Conservation (phyloP, 2,797 vertebrate genomes). For the Chelon auratus region DNA sequence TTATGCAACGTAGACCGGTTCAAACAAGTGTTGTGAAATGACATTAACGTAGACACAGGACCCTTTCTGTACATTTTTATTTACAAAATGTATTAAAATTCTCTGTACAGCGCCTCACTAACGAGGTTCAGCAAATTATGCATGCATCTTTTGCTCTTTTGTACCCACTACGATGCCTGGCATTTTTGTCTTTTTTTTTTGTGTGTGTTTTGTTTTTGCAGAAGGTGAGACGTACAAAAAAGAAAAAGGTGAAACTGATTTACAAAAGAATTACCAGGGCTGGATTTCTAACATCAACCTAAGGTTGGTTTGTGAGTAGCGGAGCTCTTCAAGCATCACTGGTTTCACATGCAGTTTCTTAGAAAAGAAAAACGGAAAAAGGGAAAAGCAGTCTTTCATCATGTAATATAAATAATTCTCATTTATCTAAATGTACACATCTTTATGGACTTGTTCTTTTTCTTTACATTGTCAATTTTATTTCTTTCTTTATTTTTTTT, state of each 20-base stretch:
- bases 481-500: slow-evolving; percentile 51
- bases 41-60: slow-evolving; percentile 51
- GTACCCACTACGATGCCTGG: slow-evolving; percentile 90
- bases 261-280: slow-evolving; percentile 78
- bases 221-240: slow-evolving; percentile 85
- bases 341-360: slow-evolving; percentile 84
- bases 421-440: slow-evolving; percentile 91
- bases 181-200: slow-evolving; percentile 62
- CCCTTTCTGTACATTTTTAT: slow-evolving; percentile 97
- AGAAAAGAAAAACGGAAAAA: slow-evolving; percentile 73
- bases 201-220: slow-evolving; percentile 82
- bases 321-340: slow-evolving; percentile 91
- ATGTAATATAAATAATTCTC: slow-evolving; percentile 90
- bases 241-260: slow-evolving; percentile 48
- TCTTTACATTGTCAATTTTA: slow-evolving; percentile 69
- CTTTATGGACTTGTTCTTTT: slow-evolving; percentile 83
- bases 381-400: slow-evolving; percentile 81
- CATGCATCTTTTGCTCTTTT: slow-evolving; percentile 95
- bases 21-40: slow-evolving; percentile 17
- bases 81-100: slow-evolving; percentile 99
- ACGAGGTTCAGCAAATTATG: slow-evolving; percentile 93
- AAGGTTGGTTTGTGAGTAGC: slow-evolving; percentile 89
- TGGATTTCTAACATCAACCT: slow-evolving; percentile 85
- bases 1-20: neutral
- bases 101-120: slow-evolving; percentile 96